Base-by-base conservation (phyloP, 2,888 invertebrate genomes). In the Chloromyia formosa region DNA sequence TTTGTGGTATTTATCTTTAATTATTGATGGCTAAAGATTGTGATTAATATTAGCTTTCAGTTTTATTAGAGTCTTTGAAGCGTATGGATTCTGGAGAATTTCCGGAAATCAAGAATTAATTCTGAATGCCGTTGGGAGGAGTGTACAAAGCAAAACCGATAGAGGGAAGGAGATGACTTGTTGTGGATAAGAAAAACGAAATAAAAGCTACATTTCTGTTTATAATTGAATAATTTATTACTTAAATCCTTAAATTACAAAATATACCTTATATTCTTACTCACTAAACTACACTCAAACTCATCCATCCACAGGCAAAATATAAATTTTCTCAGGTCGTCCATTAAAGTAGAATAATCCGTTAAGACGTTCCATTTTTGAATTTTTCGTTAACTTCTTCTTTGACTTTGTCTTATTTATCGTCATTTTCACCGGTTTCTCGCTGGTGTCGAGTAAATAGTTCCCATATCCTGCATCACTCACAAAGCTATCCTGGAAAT, bases 261-360 rank as follows among this genome's bases (percentile, higher is more conserved):
- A 23, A 23, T 58, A 60, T n/a, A 22, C 23, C 12, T 23, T 20
- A 58, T 42, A 62, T 62, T 62, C 7, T 16, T 64, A 42, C 27
- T 35, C 3, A 35, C 27, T 35, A 49, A 49, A 49, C 12, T 12
- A 49, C 49, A 3, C 49, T n/a, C 16, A 49, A 49, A 5, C 16
- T 49, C 49, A 20, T 22, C 45, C 66, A 45, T 45, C 22, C 22
- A 35, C 20, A 0, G 73, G 73, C 23, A 73, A 27, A 22, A 49
- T 61, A 7, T 23, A 45, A 1, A 73, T 27, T 27, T 61, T 60
- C 1, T 73, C 40, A 2, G 74, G 74, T 58, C 74, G 74, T 22
- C 74, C 74, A 58, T 74, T 74, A 23, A 74, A 74, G 10, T 58
- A 66, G 18, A 66, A 74, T 4, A 56, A n/a, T 22, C 74, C 74